phyloP scores from a whole-genome alignment of 2,888 invertebrate genomes.

The Trachelus tabidus region DNA sequence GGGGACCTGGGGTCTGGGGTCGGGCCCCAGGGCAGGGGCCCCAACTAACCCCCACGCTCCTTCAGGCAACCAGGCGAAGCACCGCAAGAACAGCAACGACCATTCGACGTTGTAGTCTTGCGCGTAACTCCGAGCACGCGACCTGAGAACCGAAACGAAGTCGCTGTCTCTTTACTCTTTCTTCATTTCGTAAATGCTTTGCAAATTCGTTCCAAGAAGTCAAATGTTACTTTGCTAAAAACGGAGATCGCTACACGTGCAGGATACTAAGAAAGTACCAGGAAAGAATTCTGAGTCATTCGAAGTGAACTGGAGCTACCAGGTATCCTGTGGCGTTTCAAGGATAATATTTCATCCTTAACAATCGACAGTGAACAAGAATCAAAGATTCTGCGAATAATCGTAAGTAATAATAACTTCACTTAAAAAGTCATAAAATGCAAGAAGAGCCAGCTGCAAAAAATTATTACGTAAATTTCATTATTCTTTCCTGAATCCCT shows the following conservation, averaged over 20 bases:
- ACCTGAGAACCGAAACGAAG: not conserved
- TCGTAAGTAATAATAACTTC: not conserved
- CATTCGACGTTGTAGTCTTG: conserved; percentile 37
- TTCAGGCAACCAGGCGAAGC: conserved; percentile 17
- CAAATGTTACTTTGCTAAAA: not conserved
- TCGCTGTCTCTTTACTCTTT: not conserved
- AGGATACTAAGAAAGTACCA: not conserved
- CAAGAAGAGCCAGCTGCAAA: not conserved
- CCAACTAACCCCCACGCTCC: conserved; percentile 24
- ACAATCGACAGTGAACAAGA: not conserved
- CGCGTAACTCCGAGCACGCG: conserved; percentile 32
- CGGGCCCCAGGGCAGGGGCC: conserved; percentile 14
- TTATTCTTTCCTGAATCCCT: not conserved
- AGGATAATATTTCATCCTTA: not conserved
- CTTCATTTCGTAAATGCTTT: not conserved
- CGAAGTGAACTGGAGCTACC: not conserved
- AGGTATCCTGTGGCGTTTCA: not conserved
- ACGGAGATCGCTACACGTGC: not conserved
- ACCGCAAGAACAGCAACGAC: conserved; percentile 17
- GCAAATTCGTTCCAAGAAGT: not conserved
- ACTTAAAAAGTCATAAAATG: not conserved
- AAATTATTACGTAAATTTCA: not conserved
- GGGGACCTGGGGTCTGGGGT: conserved; percentile 19
- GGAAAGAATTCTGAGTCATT: not conserved
- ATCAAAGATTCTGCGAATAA: not conserved